Evolutionary conservation across 2,888 invertebrate genomes (phyloP).

Genomic region (Acrobasis repandana): DNA sequence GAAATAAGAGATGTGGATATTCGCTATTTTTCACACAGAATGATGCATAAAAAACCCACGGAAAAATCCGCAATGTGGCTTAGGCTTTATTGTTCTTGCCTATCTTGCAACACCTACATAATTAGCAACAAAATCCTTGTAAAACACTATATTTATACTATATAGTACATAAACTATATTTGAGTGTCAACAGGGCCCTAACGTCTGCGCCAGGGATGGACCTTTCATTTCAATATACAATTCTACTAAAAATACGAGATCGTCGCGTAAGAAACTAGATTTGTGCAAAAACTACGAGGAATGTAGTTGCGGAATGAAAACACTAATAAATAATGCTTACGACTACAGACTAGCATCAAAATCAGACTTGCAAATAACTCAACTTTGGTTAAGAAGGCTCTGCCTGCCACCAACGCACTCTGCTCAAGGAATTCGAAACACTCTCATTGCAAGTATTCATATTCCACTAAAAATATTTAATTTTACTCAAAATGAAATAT

Average conservation of each 20-base stretch:
- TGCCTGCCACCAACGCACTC: neutral
- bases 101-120: neutral
- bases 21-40: no score
- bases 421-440: neutral
- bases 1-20: no score
- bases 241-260: conserved; percentile 12
- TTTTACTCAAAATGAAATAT: neutral
- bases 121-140: neutral
- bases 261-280: conserved; percentile 27
- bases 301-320: conserved; percentile 27
- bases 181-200: neutral
- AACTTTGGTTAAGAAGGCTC: conserved; percentile 23
- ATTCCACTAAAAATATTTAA: no score
- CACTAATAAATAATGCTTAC: conserved; percentile 26
- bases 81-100: no score
- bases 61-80: no score
- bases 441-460: no score
- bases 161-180: neutral
- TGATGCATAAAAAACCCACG: no score
- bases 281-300: conserved; percentile 53
- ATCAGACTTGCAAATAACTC: conserved; percentile 58
- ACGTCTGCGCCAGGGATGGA: conserved; percentile 8
- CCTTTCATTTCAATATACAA: conserved; percentile 14
- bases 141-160: neutral
- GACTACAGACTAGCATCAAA: conserved; percentile 59